Conservation (phyloP, 2,113 vertebrate genomes). For the Callipepla californica region DNA sequence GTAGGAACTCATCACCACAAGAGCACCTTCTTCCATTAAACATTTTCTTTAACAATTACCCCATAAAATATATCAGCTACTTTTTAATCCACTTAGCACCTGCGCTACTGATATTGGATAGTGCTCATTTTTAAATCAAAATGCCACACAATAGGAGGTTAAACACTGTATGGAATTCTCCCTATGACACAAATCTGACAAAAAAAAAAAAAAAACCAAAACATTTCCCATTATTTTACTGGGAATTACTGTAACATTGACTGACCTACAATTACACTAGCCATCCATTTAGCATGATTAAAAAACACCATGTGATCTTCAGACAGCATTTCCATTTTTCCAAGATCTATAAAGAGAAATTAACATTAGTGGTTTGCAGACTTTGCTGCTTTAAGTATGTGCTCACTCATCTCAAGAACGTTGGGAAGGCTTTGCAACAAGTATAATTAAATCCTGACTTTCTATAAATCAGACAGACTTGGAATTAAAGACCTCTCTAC, state of each 20-base stretch:
- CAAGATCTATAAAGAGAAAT: not conserved
- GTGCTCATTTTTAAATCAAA: slow-evolving; percentile 17
- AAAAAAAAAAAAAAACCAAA: not conserved
- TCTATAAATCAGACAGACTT: not conserved
- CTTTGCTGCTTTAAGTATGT: not conserved
- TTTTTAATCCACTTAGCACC: slow-evolving; percentile 23
- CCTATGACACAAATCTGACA: not conserved
- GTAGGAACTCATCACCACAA: not conserved
- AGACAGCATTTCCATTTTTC: not conserved
- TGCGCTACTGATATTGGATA: not conserved
- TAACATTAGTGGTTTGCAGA: not conserved
- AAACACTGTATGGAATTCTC: not conserved
- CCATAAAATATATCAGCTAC: not conserved
- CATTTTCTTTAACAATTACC: not conserved
- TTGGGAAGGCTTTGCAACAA: not conserved
- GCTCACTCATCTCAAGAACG: slow-evolving; percentile 5
- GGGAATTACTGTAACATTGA: not conserved
- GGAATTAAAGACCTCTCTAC: slow-evolving; percentile 3
- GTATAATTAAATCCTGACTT: slow-evolving; percentile 32
- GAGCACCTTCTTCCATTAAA: not conserved
- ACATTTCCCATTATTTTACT: not conserved
- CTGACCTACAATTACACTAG: not conserved
- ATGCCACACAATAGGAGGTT: not conserved
- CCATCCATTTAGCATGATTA: not conserved
- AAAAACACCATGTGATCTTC: not conserved